phyloP scores from a whole-genome alignment of 2,888 invertebrate species.

The Mythimna albipuncta region DNA sequence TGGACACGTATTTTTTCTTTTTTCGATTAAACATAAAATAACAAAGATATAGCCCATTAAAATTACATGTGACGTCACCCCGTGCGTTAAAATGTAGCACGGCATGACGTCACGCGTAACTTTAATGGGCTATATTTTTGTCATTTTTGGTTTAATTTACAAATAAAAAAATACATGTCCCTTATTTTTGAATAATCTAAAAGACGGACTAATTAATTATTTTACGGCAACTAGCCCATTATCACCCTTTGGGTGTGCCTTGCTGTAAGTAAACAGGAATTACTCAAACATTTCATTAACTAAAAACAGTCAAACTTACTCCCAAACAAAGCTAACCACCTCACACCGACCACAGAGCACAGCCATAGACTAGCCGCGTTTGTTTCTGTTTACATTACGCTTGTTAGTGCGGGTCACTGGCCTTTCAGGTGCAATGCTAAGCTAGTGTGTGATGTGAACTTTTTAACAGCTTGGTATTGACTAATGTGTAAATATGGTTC shows the following conservation, averaged over 20 bases:
- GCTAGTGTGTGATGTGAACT: slow-evolving; percentile 53
- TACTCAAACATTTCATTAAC: slow-evolving; percentile 3
- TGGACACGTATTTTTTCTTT: too few species aligned
- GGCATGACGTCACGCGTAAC: too few species aligned
- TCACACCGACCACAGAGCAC: slow-evolving; percentile 42
- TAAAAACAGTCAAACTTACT: slow-evolving; percentile 16
- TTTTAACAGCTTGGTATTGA: slow-evolving; percentile 53
- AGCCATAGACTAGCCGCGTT: slow-evolving; percentile 38
- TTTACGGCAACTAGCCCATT: too few species aligned
- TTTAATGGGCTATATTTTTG: too few species aligned
- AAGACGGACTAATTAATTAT: too few species aligned
- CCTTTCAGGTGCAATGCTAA: slow-evolving; percentile 61
- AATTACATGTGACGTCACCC: too few species aligned
- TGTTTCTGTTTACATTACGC: slow-evolving; percentile 56
- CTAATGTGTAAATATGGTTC: slow-evolving; percentile 38
- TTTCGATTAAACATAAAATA: too few species aligned
- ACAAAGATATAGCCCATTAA: too few species aligned
- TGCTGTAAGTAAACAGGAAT: background rate
- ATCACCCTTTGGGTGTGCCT: background rate
- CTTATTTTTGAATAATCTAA: too few species aligned
- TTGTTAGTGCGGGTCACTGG: slow-evolving; percentile 50
- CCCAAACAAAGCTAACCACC: slow-evolving; percentile 32
- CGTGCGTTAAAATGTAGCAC: too few species aligned
- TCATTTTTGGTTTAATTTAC: too few species aligned
- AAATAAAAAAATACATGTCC: too few species aligned